These are phyloP conservation scores for Calliopum simillimum DNA, from an alignment of 2,888 invertebrate species.

Conservation along the genomic window DNA sequence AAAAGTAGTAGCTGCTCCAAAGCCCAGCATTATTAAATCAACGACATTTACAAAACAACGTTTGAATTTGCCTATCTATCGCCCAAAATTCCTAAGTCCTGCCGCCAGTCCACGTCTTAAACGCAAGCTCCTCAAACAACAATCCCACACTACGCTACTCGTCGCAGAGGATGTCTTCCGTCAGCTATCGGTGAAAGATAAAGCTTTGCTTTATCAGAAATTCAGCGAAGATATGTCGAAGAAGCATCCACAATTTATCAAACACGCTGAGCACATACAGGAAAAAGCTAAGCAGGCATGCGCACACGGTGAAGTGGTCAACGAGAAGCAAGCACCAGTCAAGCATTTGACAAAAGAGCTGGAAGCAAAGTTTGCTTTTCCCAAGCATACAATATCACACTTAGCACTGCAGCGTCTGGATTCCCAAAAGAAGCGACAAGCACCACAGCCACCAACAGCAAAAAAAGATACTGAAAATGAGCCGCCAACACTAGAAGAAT, in stretches of 20 bases:
- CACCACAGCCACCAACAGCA: conserved; percentile 21
- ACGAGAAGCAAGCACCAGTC: conserved; percentile 56
- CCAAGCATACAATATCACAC: conserved; percentile 23
- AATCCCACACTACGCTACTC: conserved; percentile 50
- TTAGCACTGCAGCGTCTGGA: conserved; percentile 27
- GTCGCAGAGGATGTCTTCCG: conserved; percentile 60
- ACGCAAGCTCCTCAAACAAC: conserved; percentile 34
- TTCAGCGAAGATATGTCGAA: conserved; percentile 58
- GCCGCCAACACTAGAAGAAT: background rate
- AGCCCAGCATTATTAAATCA: background rate
- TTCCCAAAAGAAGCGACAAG: conserved; percentile 3
- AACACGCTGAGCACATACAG: conserved; percentile 50
- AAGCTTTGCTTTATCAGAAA: conserved; percentile 59
- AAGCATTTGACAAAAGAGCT: conserved; percentile 53
- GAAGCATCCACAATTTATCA: conserved; percentile 56
- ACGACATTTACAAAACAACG: conserved; percentile 30
- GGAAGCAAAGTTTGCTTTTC: conserved; percentile 51
- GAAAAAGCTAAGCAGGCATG: conserved; percentile 51
- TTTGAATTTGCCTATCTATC: conserved; percentile 36
- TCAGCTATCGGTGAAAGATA: conserved; percentile 62
- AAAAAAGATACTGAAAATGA: conserved; percentile 39
- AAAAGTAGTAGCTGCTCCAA: conserved; percentile 27
- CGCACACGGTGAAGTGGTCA: conserved; percentile 51
- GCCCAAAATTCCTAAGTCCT: conserved; percentile 40
- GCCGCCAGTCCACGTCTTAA: conserved; percentile 44